These are phyloP conservation scores for Heliconius ethilla DNA, from an alignment of 2,888 invertebrate species.

Conservation along the genomic window DNA sequence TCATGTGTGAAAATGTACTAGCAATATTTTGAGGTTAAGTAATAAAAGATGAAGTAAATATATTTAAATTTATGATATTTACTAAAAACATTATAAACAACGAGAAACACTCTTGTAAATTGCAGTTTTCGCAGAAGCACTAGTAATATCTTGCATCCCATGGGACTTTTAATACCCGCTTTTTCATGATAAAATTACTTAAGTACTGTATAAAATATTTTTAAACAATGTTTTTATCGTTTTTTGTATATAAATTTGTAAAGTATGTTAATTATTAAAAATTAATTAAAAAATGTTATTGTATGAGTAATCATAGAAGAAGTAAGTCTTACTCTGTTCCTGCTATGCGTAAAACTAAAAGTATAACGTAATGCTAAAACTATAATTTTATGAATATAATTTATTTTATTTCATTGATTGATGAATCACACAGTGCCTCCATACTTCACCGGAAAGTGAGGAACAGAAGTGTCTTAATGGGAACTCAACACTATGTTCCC, in stretches of 20 bases:
- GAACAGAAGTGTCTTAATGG: too few species aligned
- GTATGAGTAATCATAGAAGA: too few species aligned
- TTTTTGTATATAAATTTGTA: not conserved
- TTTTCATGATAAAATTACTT: conserved; percentile 12
- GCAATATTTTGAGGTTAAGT: not conserved
- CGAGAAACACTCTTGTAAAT: conserved; percentile 37
- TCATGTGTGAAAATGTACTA: not conserved
- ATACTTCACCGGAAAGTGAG: too few species aligned
- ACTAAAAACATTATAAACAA: conserved; percentile 33
- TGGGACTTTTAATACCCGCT: conserved; percentile 20
- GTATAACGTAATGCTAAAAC: too few species aligned
- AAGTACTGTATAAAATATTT: not conserved
- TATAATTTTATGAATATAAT: too few species aligned
- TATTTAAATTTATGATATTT: conserved; percentile 35
- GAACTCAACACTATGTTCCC: too few species aligned
- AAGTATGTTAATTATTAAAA: not conserved
- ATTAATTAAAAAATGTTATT: too few species aligned
- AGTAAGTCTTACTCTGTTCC: too few species aligned
- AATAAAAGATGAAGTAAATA: not conserved
- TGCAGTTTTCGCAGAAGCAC: conserved; percentile 37
- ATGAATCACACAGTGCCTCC: too few species aligned
- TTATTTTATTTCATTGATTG: too few species aligned
- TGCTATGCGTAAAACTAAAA: too few species aligned
- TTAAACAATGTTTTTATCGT: not conserved
- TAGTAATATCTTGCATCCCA: conserved; percentile 32